Base-by-base conservation (phyloP, 2,888 invertebrate genomes). In the Digitonthophagus gazella region DNA sequence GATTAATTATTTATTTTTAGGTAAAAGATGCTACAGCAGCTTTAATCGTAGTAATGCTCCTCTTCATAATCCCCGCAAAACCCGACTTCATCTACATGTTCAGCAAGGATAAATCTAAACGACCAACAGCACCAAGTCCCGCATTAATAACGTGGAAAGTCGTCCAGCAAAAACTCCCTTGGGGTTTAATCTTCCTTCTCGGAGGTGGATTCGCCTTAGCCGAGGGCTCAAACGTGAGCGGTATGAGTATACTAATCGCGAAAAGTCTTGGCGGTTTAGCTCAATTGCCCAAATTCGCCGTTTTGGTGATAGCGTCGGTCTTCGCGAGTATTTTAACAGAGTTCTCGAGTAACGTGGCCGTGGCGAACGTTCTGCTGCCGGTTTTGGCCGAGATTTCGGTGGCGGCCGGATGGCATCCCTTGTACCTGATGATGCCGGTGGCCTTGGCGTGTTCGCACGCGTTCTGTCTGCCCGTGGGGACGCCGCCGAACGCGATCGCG, bases 401-500 rank as follows among this genome's bases (percentile, higher is more conserved):
- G 71, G 78, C 78, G 2, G 81, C 80, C 3, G 81, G 86, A 75
- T 86, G 94, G 68, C 94, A 97, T 84, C 97, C 97, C 0, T 84
- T 97, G 69, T 94, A 93, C 83, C 85, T 97, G 80, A 95, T 96
- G 90, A 85, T 96, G 75, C 96, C 97, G 0, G 94, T 95, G 0
- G 89, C 96, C 0, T 84, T 97, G 18, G 92, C 94, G 2, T 95
- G 95, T 80, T 96, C 96, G 67, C 95, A 95, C 85, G 95, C 93
- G 5, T 94, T 96, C 87, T 95, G 95, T 86, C 86, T 97, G 82
- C 97, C 96, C 0, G 96, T 97, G 11, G 96, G 96, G 64, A 97
- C 97, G 0, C 96, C 97, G 1, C 96, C 97, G 14, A 97, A 97
- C 83, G 97, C 97, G 2, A 93, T 98, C 70, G 96, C 93, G 0